These are phyloP conservation scores for Sciaenops ocellatus DNA, from an alignment of 2,797 vertebrate genomes.

Conservation along the genomic window DNA sequence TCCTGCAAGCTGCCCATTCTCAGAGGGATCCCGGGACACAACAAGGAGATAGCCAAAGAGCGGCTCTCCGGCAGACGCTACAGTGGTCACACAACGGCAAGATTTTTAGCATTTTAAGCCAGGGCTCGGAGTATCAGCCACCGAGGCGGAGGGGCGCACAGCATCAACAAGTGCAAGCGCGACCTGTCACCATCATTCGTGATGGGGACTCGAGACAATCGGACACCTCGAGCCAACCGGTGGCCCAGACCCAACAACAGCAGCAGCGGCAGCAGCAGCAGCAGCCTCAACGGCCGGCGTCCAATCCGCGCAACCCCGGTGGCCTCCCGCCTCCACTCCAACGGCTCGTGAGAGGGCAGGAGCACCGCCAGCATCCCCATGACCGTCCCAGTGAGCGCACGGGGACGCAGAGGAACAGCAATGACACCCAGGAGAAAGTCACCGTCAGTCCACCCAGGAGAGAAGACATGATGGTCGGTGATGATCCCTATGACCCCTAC, in stretches of 20 bases:
- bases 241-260: neutral
- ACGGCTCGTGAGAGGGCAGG: slow-evolving; percentile 66
- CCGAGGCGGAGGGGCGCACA: slow-evolving; percentile 84
- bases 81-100: slow-evolving; percentile 97
- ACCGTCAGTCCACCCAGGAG: slow-evolving; percentile 61
- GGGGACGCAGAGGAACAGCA: slow-evolving; percentile 64
- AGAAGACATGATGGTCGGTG: slow-evolving; percentile 89
- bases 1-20: slow-evolving; percentile 80
- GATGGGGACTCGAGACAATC: slow-evolving; percentile 66
- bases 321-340: slow-evolving; percentile 81
- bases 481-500: slow-evolving; percentile 95
- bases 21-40: slow-evolving; percentile 77
- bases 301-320: slow-evolving; percentile 59
- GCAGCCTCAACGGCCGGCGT: slow-evolving; percentile 48
- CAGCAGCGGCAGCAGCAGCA: slow-evolving; percentile 49
- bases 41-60: slow-evolving; percentile 70
- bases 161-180: slow-evolving; percentile 74
- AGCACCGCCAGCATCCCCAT: slow-evolving; percentile 64
- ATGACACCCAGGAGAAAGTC: slow-evolving; percentile 68
- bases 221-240: slow-evolving; percentile 58
- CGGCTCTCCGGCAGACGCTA: slow-evolving; percentile 89
- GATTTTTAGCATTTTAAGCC: slow-evolving; percentile 93
- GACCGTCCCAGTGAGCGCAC: slow-evolving; percentile 43
- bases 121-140: slow-evolving; percentile 92
- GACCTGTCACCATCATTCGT: slow-evolving; percentile 82